Conservation (phyloP, 2,113 vertebrate species). For the Martes martes region DNA sequence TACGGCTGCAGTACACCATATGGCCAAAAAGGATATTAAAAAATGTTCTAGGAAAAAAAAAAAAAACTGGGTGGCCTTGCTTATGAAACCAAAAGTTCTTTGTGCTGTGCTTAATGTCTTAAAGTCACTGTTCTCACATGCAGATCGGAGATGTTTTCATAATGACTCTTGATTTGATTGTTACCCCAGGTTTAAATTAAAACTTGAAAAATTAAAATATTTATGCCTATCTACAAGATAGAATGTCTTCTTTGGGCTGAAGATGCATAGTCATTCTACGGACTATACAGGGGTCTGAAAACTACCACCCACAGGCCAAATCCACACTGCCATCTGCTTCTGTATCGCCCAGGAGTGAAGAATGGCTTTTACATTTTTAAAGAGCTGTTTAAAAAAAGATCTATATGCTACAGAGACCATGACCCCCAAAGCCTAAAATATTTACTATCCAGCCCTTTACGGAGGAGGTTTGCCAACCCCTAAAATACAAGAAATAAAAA, state of each 20-base stretch:
- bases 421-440: background rate
- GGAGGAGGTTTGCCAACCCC: background rate
- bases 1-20: background rate
- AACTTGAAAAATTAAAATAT: background rate
- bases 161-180: background rate
- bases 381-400: background rate
- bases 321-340: background rate
- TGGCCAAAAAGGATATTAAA: background rate
- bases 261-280: background rate
- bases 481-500: background rate
- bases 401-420: background rate
- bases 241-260: background rate
- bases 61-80: constrained; percentile 30
- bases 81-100: constrained; percentile 9
- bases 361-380: constrained; percentile 23
- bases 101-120: background rate
- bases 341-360: background rate
- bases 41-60: background rate
- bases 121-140: background rate
- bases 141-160: background rate
- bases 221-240: background rate
- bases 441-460: background rate
- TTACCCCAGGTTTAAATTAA: background rate
- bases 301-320: background rate
- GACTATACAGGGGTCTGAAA: background rate